Percentiles rank a stretch among this genome's conserved stretches.
phyloP scores from a whole-genome alignment of 37 sponge, comb jelly and placozoan species.

The Hormiphora californensis region DNA sequence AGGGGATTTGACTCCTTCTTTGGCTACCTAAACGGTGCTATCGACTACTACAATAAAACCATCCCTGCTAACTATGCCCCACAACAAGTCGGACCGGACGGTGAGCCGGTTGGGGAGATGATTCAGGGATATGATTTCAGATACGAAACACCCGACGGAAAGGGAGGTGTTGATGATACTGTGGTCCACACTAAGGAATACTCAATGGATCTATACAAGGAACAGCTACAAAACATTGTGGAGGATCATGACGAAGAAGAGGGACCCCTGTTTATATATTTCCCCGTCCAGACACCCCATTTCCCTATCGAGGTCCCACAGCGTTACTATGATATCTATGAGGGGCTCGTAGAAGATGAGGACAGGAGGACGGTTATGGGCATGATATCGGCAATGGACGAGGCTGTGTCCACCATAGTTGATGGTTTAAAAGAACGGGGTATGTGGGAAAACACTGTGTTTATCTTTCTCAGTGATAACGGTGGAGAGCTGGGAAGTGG shows the following conservation, averaged over 20 bases:
- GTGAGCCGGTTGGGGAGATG: too few relatives aligned
- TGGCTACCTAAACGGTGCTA: constrained; percentile 17
- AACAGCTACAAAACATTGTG: too few relatives aligned
- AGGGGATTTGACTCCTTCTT: constrained; percentile 48
- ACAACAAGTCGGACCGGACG: too few relatives aligned
- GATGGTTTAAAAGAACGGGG: neutral
- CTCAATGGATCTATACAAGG: too few relatives aligned
- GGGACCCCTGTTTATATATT: constrained; percentile 25
- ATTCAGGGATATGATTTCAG: too few relatives aligned
- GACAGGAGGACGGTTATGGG: neutral
- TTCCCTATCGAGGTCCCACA: constrained; percentile 17
- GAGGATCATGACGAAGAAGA: neutral
- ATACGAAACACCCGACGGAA: too few relatives aligned
- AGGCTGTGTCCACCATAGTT: neutral
- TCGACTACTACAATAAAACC: constrained; percentile 22
- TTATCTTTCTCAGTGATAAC: constrained; percentile 16
- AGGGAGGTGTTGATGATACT: too few relatives aligned
- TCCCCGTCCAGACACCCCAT: constrained; percentile 34
- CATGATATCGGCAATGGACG: constrained; percentile 34
- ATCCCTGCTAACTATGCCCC: too few relatives aligned
- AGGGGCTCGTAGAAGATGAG: constrained; percentile 7
- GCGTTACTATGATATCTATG: constrained; percentile 40
- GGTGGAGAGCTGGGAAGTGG: constrained; percentile 4
- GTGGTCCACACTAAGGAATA: too few relatives aligned
- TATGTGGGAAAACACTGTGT: constrained; percentile 53